phyloP scores from a whole-genome alignment of 2,888 invertebrate genomes.

The Apomyelois bistriatella region DNA sequence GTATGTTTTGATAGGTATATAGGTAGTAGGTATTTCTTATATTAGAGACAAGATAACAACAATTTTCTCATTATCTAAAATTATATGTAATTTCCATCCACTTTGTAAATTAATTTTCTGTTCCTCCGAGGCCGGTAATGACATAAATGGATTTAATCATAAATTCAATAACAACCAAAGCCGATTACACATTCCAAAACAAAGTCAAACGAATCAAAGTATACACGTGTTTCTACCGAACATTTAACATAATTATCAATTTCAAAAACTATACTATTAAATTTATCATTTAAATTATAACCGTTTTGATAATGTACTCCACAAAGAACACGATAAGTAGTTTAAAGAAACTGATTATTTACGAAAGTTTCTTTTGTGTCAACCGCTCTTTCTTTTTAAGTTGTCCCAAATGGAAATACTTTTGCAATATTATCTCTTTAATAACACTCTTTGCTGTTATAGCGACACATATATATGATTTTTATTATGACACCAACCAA shows the following conservation, averaged over 20 bases:
- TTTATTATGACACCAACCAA: slow-evolving; percentile 21
- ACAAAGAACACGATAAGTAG: slow-evolving; percentile 22
- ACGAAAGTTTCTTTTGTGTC: slow-evolving; percentile 46
- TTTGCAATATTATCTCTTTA: slow-evolving; percentile 35
- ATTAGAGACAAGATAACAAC: background rate
- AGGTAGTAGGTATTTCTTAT: too few species aligned
- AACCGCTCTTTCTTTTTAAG: slow-evolving; percentile 44
- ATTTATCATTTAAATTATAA: background rate
- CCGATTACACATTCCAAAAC: slow-evolving; percentile 3
- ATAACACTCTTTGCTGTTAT: slow-evolving; percentile 20
- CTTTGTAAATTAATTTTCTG: slow-evolving; percentile 2
- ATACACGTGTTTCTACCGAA: background rate
- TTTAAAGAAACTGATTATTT: slow-evolving; percentile 33
- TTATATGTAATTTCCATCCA: background rate
- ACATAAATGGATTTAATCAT: background rate
- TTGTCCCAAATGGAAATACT: slow-evolving; percentile 20
- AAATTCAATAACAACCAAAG: slow-evolving; percentile 11
- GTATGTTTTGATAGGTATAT: too few species aligned
- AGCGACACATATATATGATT: slow-evolving; percentile 25
- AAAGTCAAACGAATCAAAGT: background rate
- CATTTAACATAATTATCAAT: background rate
- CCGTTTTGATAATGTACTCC: background rate
- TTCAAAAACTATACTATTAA: background rate
- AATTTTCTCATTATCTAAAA: background rate
- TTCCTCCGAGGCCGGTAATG: background rate